Evolutionary conservation across 92 coral and sea anemone species (phyloP).

Genomic region (Bergia puertoricense): DNA sequence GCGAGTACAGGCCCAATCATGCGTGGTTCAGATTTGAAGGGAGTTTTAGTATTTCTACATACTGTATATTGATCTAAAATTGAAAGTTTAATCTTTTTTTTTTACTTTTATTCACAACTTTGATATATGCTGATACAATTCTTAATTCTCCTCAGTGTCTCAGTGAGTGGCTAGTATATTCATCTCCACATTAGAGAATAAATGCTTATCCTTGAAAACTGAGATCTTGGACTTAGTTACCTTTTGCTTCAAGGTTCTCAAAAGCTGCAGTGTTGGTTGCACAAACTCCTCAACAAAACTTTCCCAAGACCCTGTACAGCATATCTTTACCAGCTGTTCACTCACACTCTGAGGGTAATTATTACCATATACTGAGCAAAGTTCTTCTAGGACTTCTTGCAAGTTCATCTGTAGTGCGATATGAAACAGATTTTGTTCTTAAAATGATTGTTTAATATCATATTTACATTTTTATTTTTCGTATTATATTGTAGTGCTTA

Average conservation of each 20-base stretch:
- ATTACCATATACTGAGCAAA: constrained; percentile 38
- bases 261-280: constrained; percentile 42
- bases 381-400: constrained; percentile 22
- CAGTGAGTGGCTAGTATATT: no score
- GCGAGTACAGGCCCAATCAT: no score
- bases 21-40: no score
- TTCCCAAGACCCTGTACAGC: constrained; percentile 13
- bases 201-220: not conserved
- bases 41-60: no score
- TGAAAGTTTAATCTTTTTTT: no score
- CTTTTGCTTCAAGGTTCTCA: constrained; percentile 42
- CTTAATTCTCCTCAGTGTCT: no score
- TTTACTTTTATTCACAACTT: no score
- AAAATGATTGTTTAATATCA: not conserved
- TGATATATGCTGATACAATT: no score
- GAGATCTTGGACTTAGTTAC: not conserved
- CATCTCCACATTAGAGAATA: no score
- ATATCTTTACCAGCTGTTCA: not conserved
- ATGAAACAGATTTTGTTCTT: not conserved
- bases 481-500: no score
- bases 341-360: constrained; percentile 39
- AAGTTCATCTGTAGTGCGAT: constrained; percentile 29
- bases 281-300: constrained; percentile 25
- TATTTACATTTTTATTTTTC: no score
- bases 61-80: no score